A percentile compares a stretch with the other conserved stretches of the same genome.
Evolutionary conservation across 2,888 invertebrate genomes (phyloP).

Genomic region (Tridacna gigas): DNA sequence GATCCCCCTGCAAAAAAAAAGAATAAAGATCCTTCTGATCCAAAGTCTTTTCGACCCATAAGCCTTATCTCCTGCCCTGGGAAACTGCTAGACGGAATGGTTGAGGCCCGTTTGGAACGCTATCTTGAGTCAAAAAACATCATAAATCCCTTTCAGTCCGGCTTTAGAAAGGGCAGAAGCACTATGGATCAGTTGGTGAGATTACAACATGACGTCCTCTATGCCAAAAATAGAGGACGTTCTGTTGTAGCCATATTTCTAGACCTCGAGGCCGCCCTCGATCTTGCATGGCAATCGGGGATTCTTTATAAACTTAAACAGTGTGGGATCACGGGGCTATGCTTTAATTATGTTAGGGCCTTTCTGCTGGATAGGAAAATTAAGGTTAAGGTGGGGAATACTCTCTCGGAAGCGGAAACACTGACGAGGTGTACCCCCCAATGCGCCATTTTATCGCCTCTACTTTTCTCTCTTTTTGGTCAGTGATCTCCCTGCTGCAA

Average conservation of each 20-base stretch:
- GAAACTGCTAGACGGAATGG: constrained; percentile 32
- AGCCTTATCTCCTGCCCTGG: constrained; percentile 38
- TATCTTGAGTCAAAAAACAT: constrained; percentile 25
- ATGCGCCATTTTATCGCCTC: constrained; percentile 22
- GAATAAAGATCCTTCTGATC: constrained; percentile 18
- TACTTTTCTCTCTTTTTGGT: constrained; percentile 33
- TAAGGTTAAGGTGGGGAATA: constrained; percentile 13
- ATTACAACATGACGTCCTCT: constrained; percentile 24
- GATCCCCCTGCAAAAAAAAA: constrained; percentile 26
- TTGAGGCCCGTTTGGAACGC: constrained; percentile 12
- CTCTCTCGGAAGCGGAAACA: neutral
- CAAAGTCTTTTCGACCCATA: constrained; percentile 32
- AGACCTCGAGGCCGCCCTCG: constrained; percentile 21
- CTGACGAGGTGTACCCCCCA: constrained; percentile 7
- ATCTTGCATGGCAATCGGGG: constrained; percentile 29
- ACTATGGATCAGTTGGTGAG: constrained; percentile 23
- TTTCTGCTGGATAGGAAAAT: constrained; percentile 33
- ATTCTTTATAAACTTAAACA: constrained; percentile 32
- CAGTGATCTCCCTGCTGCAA: constrained; percentile 28
- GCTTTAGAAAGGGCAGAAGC: constrained; percentile 22
- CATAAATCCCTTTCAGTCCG: constrained; percentile 24
- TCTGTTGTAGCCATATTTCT: constrained; percentile 24
- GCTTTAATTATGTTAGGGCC: constrained; percentile 32
- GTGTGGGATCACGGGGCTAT: constrained; percentile 35
- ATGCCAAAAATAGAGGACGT: neutral